These are phyloP conservation scores for Gambelia wislizenii DNA, from an alignment of 2,797 vertebrate species.

Conservation along the genomic window DNA sequence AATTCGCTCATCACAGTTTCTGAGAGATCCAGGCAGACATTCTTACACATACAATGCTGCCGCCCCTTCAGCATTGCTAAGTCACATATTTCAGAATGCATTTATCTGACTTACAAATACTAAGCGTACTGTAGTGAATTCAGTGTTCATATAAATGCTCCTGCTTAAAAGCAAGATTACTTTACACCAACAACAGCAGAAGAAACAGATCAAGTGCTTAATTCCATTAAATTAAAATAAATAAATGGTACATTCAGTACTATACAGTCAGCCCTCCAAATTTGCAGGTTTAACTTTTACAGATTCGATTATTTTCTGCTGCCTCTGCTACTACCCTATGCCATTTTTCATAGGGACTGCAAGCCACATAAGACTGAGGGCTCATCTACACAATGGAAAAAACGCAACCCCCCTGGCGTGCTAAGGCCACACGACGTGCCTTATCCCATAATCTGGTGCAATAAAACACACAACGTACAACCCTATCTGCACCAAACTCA, in stretches of 20 bases:
- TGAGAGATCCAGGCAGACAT: neutral
- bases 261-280: too few species aligned
- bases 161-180: neutral
- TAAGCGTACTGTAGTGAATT: accelerated
- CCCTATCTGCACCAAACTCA: too few species aligned
- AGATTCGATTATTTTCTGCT: too few species aligned
- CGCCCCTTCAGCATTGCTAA: neutral
- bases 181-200: neutral
- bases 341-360: too few species aligned
- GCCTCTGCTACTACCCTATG: too few species aligned
- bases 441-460: too few species aligned
- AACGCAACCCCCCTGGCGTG: too few species aligned
- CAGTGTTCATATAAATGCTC: neutral
- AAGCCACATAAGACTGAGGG: too few species aligned
- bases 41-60: neutral
- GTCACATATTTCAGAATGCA: neutral
- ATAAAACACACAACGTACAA: too few species aligned
- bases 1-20: neutral
- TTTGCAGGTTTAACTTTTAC: too few species aligned
- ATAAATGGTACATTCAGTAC: neutral
- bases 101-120: neutral
- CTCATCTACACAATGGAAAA: too few species aligned
- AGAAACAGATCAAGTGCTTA: slow-evolving; percentile 24
- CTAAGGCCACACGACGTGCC: too few species aligned
- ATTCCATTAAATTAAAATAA: neutral